phyloP scores from a whole-genome alignment of 2,113 vertebrate species.

The Eleginops maclovinus region DNA sequence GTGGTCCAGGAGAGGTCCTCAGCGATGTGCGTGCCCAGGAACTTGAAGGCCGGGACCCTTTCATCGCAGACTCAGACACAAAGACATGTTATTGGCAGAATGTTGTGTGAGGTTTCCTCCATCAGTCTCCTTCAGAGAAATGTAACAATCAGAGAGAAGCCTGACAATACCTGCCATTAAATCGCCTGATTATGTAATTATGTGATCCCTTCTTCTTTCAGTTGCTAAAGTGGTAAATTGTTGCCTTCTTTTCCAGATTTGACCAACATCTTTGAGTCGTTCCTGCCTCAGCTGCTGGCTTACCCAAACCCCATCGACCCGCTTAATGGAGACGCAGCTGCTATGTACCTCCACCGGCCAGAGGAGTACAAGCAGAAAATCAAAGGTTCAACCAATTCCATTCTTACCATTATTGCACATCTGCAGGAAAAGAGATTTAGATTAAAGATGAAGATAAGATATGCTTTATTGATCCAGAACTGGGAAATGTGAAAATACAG shows the following conservation, averaged over 20 bases:
- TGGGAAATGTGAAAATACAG: too few relatives aligned
- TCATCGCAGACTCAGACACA: too few relatives aligned
- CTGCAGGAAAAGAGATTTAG: not conserved
- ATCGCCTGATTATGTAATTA: not conserved
- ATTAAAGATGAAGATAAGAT: too few relatives aligned
- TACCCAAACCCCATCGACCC: slow-evolving; percentile 99
- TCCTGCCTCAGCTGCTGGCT: slow-evolving; percentile 97
- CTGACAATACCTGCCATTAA: not conserved
- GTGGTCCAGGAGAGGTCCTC: too few relatives aligned
- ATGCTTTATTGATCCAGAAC: too few relatives aligned
- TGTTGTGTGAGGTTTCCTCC: not conserved
- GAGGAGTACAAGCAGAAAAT: slow-evolving; percentile 99
- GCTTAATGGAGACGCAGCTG: slow-evolving; percentile 97
- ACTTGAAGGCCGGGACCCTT: too few relatives aligned
- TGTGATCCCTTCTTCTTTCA: not conserved
- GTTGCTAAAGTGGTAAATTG: not conserved
- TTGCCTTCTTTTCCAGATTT: slow-evolving; percentile 86
- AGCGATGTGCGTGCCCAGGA: too few relatives aligned
- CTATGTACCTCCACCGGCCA: slow-evolving; percentile 99
- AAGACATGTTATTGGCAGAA: not conserved
- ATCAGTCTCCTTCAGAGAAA: not conserved
- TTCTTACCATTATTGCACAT: not conserved
- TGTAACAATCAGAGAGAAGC: not conserved
- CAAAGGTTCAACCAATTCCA: slow-evolving; percentile 87
- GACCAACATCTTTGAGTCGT: slow-evolving; percentile 99